Evolutionary conservation across 2,888 invertebrate genomes (phyloP).

Genomic region (Watsonalla binaria): DNA sequence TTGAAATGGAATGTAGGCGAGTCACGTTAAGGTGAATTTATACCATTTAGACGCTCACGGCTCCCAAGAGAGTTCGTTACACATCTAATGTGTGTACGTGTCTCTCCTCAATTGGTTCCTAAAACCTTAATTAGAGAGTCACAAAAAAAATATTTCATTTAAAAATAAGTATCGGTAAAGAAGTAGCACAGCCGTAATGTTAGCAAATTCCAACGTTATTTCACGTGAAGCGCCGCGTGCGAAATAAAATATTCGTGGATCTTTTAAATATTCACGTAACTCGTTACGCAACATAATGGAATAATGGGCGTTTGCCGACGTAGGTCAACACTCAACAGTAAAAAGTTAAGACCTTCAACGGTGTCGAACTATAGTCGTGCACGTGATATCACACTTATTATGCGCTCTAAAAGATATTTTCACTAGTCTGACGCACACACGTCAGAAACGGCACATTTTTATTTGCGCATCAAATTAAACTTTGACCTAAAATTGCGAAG

Average conservation of each 20-base stretch:
- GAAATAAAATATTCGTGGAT: neutral
- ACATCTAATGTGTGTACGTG: neutral
- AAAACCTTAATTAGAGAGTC: too few species aligned
- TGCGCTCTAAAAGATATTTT: constrained; percentile 15
- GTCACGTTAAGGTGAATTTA: neutral
- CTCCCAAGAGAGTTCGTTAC: neutral
- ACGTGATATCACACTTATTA: constrained; percentile 7
- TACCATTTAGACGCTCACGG: neutral
- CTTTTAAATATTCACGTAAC: neutral
- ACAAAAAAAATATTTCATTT: too few species aligned
- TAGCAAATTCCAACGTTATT: neutral
- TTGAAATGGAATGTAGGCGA: neutral
- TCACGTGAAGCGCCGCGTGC: neutral
- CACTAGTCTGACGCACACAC: constrained; percentile 9
- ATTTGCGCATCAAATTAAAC: neutral
- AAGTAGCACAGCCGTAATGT: neutral
- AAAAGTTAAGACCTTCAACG: constrained; percentile 13
- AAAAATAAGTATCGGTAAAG: neutral
- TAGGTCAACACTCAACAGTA: neutral
- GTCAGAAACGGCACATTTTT: neutral
- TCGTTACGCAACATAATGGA: neutral
- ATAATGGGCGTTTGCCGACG: neutral
- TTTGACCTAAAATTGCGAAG: neutral
- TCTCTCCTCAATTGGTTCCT: neutral
- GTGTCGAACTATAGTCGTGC: constrained; percentile 16